A percentile compares a stretch with the other conserved stretches of the same genome.
phyloP scores from a whole-genome alignment of 2,797 vertebrate genomes.

The Tokudaia tokunoshimensis region DNA sequence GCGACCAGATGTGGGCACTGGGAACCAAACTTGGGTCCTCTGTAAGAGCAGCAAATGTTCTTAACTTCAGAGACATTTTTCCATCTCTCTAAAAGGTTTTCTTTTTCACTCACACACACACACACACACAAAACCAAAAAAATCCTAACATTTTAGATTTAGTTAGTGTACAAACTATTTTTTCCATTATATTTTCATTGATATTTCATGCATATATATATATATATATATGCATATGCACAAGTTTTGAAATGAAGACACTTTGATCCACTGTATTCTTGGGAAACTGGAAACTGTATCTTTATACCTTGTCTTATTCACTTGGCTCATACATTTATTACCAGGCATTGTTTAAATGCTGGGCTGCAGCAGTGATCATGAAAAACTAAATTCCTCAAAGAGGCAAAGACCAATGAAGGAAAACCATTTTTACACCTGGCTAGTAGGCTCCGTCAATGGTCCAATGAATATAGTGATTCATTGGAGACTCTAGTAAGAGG shows the following conservation, averaged over 20 bases:
- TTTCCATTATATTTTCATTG: not conserved
- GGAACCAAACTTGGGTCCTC: no score
- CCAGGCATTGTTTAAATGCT: not conserved
- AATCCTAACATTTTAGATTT: not conserved
- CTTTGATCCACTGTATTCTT: conserved; percentile 19
- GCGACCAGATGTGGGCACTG: not conserved
- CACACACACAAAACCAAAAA: no score
- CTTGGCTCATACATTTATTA: not conserved
- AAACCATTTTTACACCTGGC: not conserved
- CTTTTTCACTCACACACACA: not conserved
- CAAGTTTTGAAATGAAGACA: not conserved
- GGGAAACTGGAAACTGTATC: conserved; percentile 57
- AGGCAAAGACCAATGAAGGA: conserved; percentile 1
- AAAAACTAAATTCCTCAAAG: conserved; percentile 11
- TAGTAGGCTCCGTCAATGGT: not conserved
- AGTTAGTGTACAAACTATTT: not conserved
- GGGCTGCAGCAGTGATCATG: not conserved
- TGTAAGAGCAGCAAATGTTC: not conserved
- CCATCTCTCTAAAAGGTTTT: not conserved
- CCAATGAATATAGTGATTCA: not conserved
- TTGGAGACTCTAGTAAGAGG: not conserved
- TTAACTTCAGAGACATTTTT: not conserved
- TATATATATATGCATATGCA: not conserved
- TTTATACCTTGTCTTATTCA: conserved; percentile 25
- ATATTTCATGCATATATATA: not conserved